Percentiles rank a stretch among this genome's conserved stretches.
Evolutionary conservation across 2,888 invertebrate genomes (phyloP).

Genomic region (Heliconius ismenius): DNA sequence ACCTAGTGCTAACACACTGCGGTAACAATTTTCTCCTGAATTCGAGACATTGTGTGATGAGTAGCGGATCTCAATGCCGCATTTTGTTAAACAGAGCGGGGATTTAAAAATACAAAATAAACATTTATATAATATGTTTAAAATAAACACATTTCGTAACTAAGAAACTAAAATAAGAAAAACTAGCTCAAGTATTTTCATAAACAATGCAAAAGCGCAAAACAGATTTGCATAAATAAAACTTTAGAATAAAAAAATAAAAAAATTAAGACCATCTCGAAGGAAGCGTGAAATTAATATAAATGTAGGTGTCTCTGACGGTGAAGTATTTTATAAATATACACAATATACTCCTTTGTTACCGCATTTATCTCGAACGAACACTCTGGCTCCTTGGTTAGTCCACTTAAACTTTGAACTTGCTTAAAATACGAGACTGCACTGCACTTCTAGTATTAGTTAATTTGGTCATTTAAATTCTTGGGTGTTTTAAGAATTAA

Average conservation of each 20-base stretch:
- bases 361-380: slow-evolving; percentile 71
- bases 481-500: not conserved
- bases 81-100: too few species aligned
- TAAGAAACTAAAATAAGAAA: not conserved
- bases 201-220: slow-evolving; percentile 13
- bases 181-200: not conserved
- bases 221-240: slow-evolving; percentile 16
- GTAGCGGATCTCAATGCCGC: too few species aligned
- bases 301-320: slow-evolving; percentile 35
- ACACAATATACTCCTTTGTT: slow-evolving; percentile 45
- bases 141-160: not conserved
- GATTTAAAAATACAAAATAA: too few species aligned
- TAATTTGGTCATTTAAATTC: not conserved
- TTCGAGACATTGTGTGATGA: too few species aligned
- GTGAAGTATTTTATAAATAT: slow-evolving; percentile 47
- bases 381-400: slow-evolving; percentile 56
- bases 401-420: slow-evolving; percentile 41
- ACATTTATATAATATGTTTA: not conserved
- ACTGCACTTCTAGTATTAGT: not conserved
- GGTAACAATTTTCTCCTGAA: too few species aligned
- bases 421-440: not conserved
- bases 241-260: not conserved
- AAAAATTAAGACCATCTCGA: slow-evolving; percentile 20
- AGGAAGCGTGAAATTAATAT: slow-evolving; percentile 34
- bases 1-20: too few species aligned